Conservation (phyloP, 2,113 vertebrate species). For the Eonycteris spelaea region DNA sequence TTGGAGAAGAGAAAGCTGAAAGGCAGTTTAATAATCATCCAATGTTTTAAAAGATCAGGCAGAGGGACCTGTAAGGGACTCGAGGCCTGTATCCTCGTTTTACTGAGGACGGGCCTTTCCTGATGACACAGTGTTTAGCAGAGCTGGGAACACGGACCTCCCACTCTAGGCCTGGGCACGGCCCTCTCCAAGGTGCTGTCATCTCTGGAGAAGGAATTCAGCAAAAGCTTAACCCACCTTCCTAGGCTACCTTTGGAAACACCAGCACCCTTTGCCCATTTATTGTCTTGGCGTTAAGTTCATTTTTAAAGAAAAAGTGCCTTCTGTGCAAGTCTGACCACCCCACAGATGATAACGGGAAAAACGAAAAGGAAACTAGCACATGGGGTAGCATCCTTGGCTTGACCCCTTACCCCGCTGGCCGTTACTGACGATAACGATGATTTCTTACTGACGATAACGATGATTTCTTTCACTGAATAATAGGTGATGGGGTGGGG, state of each 20-base stretch:
- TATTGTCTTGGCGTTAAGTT: background rate
- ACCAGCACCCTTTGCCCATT: background rate
- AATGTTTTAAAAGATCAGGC: background rate
- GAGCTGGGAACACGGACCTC: background rate
- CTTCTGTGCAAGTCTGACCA: background rate
- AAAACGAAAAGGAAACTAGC: background rate
- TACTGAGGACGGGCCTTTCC: background rate
- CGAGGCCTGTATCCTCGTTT: background rate
- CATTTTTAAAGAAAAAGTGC: background rate
- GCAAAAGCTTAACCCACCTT: fast-evolving
- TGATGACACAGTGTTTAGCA: background rate
- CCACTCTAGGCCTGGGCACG: fast-evolving
- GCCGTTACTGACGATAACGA: background rate
- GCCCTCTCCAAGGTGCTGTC: background rate
- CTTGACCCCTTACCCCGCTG: background rate
- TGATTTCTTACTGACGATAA: background rate
- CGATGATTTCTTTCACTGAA: background rate
- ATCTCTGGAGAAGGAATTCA: background rate
- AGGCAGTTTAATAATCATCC: background rate
- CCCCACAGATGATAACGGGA: background rate
- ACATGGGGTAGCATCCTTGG: background rate
- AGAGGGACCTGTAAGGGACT: background rate
- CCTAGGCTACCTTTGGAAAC: background rate
- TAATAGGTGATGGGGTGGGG: background rate
- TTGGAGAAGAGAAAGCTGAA: background rate